Percentiles rank a stretch among this genome's conserved stretches.
Conservation (phyloP, 2,888 invertebrate species). For the Neoascia interrupta region DNA sequence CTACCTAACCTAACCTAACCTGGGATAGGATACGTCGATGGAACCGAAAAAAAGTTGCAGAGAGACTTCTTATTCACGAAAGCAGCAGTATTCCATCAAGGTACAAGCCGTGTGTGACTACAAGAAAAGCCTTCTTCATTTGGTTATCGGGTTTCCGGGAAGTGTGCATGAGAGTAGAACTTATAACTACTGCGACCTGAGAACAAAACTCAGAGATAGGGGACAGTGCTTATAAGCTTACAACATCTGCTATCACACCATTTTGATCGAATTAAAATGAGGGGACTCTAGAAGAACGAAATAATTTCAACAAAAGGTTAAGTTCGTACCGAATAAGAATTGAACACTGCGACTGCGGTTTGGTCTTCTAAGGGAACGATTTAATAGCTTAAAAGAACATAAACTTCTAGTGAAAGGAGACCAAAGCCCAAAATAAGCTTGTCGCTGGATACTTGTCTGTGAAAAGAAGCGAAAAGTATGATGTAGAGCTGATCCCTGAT, state of each 20-base stretch:
- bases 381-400: constrained; percentile 35
- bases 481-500: too few species aligned
- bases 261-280: constrained; percentile 22
- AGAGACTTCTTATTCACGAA: too few species aligned
- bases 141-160: constrained; percentile 40
- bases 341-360: neutral
- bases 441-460: neutral
- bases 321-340: constrained; percentile 17
- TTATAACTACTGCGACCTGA: constrained; percentile 45
- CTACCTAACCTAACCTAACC: too few species aligned
- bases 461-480: neutral
- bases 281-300: constrained; percentile 10
- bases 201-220: constrained; percentile 28
- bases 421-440: neutral
- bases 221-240: constrained; percentile 37
- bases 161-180: constrained; percentile 52
- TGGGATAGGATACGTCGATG: too few species aligned
- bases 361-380: neutral
- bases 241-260: constrained; percentile 12
- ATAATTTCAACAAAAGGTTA: constrained; percentile 1
- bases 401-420: constrained; percentile 28
- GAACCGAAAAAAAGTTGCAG: too few species aligned
- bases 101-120: constrained; percentile 12
- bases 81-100: too few species aligned
- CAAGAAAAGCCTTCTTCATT: constrained; percentile 8